phyloP scores from a whole-genome alignment of 1,140 invertebrate species.

The Drosophila repleta region DNA sequence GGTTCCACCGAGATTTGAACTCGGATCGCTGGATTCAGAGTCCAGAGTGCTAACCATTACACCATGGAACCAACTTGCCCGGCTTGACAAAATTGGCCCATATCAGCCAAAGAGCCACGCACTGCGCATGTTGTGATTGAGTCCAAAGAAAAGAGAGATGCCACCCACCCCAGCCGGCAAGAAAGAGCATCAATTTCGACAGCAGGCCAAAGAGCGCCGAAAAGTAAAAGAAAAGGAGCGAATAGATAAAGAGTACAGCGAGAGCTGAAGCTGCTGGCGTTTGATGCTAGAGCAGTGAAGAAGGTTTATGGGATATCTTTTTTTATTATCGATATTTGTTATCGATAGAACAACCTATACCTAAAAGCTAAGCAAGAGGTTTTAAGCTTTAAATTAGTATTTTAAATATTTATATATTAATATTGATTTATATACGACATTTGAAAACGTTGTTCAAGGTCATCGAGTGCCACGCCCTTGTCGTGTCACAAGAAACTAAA shows the following conservation, averaged over 20 bases:
- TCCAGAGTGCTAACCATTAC: slow-evolving; percentile 96
- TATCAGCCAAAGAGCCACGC: slow-evolving; percentile 34
- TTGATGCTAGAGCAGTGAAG: not conserved
- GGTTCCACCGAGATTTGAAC: slow-evolving; percentile 93
- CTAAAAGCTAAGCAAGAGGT: too few species aligned
- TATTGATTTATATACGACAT: slow-evolving; percentile 18
- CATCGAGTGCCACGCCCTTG: slow-evolving; percentile 3
- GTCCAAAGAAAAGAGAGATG: slow-evolving; percentile 1
- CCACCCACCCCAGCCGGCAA: not conserved
- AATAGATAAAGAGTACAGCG: too few species aligned
- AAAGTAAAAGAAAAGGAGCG: too few species aligned
- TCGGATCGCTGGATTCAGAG: slow-evolving; percentile 95
- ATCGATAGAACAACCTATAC: too few species aligned
- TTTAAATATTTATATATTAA: slow-evolving; percentile 17
- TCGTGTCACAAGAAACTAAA: slow-evolving; percentile 9
- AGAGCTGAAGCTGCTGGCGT: too few species aligned
- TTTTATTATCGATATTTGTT: too few species aligned
- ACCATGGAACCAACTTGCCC: slow-evolving; percentile 89
- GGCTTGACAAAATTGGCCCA: slow-evolving; percentile 34
- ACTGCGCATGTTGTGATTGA: slow-evolving; percentile 60
- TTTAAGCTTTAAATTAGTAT: not conserved
- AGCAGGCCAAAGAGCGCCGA: not conserved
- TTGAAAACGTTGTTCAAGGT: slow-evolving; percentile 20
- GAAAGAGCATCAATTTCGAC: slow-evolving; percentile 11
- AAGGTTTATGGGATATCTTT: too few species aligned